These are phyloP conservation scores for Neogale vison DNA, from an alignment of 2,113 vertebrate species.

Conservation along the genomic window DNA sequence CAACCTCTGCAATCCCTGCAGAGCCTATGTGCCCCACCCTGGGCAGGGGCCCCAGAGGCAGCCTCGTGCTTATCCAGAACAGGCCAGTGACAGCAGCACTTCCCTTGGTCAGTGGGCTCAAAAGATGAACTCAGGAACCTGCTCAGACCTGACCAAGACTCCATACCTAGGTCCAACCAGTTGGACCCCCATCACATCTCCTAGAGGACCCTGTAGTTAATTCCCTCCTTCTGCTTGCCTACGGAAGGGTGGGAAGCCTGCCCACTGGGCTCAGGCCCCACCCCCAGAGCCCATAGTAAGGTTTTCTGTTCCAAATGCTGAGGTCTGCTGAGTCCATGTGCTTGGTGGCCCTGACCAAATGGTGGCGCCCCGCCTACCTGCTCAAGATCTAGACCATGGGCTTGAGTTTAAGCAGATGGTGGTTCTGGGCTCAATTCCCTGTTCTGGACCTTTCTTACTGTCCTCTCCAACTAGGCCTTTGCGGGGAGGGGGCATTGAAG, in stretches of 20 bases:
- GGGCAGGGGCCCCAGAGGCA: neutral
- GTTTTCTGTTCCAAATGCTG: neutral
- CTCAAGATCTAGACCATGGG: neutral
- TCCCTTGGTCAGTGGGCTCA: neutral
- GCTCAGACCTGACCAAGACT: neutral
- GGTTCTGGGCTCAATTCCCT: neutral
- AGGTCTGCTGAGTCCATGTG: neutral
- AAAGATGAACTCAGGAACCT: neutral
- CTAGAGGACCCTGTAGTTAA: neutral
- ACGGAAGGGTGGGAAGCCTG: neutral
- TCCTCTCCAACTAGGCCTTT: neutral
- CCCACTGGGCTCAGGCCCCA: neutral
- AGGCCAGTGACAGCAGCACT: neutral
- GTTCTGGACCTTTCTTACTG: neutral
- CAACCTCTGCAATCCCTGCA: neutral
- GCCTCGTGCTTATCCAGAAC: neutral
- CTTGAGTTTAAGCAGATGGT: neutral
- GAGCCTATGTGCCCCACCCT: neutral
- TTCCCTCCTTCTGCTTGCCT: neutral
- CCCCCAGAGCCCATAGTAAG: neutral
- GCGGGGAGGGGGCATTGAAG: neutral
- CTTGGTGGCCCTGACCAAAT: neutral
- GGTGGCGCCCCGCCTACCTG: neutral
- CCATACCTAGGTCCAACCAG: neutral
- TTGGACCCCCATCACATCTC: neutral